Evolutionary conservation across 2,113 vertebrate genomes (phyloP).

Genomic region (Andinoacara biseriatus): DNA sequence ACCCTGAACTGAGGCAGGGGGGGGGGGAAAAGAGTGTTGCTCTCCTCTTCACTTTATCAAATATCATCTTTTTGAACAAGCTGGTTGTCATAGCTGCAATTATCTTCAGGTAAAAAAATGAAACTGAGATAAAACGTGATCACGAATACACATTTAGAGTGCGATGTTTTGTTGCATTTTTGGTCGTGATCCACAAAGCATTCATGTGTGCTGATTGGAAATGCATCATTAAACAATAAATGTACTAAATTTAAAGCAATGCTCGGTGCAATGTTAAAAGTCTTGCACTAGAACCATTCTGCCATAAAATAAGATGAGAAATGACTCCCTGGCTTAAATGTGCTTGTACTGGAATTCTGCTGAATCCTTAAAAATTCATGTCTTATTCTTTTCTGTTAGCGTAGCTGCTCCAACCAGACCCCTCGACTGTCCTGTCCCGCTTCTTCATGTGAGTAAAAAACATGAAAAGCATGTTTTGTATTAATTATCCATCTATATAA

Average conservation of each 20-base stretch:
- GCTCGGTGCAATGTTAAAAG: neutral
- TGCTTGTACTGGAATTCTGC: neutral
- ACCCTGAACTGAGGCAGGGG: neutral
- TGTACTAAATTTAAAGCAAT: neutral
- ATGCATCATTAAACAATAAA: neutral
- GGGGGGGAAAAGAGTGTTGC: rapidly evolving
- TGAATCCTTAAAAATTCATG: neutral
- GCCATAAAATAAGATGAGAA: neutral
- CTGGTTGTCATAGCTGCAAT: neutral
- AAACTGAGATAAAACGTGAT: neutral
- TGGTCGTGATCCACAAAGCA: neutral
- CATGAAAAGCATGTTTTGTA: neutral
- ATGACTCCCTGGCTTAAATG: neutral
- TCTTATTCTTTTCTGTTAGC: neutral
- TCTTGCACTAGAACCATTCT: neutral
- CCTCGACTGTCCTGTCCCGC: neutral
- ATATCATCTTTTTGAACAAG: neutral
- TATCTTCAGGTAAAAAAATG: neutral
- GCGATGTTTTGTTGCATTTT: neutral
- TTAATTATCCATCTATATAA: neutral
- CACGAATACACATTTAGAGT: neutral
- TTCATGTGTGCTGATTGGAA: neutral
- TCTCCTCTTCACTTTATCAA: neutral
- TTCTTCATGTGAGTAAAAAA: neutral
- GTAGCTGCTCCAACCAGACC: neutral